These are phyloP conservation scores for Phyllotreta striolata DNA, from an alignment of 2,888 invertebrate genomes.

Conservation along the genomic window DNA sequence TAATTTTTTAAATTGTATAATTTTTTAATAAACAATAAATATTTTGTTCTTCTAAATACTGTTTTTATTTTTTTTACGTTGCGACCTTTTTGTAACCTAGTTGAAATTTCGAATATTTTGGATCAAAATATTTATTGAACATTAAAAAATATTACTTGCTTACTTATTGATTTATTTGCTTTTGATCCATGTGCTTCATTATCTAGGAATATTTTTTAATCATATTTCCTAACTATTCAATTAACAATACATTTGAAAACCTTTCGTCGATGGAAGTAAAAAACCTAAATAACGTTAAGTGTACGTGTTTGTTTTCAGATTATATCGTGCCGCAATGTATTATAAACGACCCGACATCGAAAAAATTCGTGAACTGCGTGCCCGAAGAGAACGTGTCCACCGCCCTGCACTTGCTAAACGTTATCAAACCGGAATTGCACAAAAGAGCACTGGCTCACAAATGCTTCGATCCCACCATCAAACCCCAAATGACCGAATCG, in stretches of 20 bases:
- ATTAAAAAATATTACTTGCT: conserved; percentile 41
- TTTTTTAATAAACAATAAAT: conserved; percentile 62
- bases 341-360: conserved; percentile 63
- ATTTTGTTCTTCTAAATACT: conserved; percentile 56
- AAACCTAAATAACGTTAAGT: background rate
- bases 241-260: background rate
- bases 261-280: background rate
- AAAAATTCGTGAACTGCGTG: conserved; percentile 72
- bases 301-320: conserved; percentile 25
- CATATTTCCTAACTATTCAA: background rate
- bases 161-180: background rate
- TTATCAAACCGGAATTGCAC: conserved; percentile 71
- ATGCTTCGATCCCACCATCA: conserved; percentile 64
- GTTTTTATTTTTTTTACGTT: conserved; percentile 48
- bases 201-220: background rate
- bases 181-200: background rate
- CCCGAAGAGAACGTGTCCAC: conserved; percentile 68
- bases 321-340: conserved; percentile 65
- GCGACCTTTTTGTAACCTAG: conserved; percentile 37
- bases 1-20: conserved; percentile 41
- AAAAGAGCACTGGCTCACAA: conserved; percentile 66
- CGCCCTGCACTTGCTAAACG: conserved; percentile 71
- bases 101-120: conserved; percentile 26
- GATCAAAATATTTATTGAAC: conserved; percentile 57
- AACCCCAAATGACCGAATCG: conserved; percentile 69